These are phyloP conservation scores for Scomber japonicus DNA, from an alignment of 2,113 vertebrate species.

Conservation along the genomic window DNA sequence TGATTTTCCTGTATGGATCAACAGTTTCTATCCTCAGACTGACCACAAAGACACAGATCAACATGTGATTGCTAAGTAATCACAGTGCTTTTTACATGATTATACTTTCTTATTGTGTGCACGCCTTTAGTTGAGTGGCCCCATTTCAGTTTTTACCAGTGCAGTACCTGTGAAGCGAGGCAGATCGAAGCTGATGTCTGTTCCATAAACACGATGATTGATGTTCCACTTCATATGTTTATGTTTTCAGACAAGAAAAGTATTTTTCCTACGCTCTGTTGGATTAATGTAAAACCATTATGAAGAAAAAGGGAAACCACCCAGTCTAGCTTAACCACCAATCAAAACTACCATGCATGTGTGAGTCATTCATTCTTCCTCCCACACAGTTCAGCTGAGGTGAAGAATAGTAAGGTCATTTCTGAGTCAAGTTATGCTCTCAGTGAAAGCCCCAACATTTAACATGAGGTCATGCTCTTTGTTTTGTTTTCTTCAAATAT, in stretches of 20 bases:
- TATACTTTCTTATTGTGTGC: conserved; percentile 14
- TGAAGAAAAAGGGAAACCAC: conserved; percentile 53
- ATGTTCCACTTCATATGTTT: conserved; percentile 34
- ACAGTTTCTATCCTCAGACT: conserved; percentile 5
- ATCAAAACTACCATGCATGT: conserved; percentile 39
- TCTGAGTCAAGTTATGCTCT: conserved; percentile 38
- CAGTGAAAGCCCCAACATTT: conserved; percentile 37
- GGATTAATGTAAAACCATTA: conserved; percentile 45
- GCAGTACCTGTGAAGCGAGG: neutral
- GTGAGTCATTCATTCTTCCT: conserved; percentile 63
- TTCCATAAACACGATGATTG: conserved; percentile 38
- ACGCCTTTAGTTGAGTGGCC: conserved; percentile 7
- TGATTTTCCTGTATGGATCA: conserved; percentile 21
- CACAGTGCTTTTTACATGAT: conserved; percentile 36
- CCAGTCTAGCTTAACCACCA: conserved; percentile 50
- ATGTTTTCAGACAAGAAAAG: conserved; percentile 45
- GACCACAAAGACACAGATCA: conserved; percentile 14
- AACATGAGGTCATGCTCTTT: conserved; percentile 26
- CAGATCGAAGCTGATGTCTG: conserved; percentile 34
- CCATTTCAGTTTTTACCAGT: conserved; percentile 34
- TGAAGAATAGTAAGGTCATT: conserved; percentile 43
- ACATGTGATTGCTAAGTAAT: conserved; percentile 34
- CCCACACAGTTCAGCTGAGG: conserved; percentile 62
- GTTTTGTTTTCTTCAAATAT: conserved; percentile 30
- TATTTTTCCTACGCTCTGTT: conserved; percentile 41